These are phyloP conservation scores for Lonchura striata DNA, from an alignment of 2,113 vertebrate genomes.

Conservation along the genomic window DNA sequence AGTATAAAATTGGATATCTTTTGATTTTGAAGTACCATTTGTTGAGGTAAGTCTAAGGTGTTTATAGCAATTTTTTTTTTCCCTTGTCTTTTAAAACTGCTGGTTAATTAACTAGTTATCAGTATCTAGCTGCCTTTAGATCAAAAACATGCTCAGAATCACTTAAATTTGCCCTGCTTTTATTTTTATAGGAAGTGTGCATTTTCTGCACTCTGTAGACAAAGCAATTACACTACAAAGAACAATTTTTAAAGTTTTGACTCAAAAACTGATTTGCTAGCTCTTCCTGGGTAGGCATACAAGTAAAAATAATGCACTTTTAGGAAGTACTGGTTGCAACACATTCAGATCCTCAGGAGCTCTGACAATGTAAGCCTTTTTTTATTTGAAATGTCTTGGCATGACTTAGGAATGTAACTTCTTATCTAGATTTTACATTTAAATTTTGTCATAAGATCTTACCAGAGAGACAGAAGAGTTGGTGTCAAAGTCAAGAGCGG, in stretches of 20 bases:
- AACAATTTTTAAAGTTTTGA: not conserved
- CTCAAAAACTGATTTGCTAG: not conserved
- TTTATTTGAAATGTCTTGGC: not conserved
- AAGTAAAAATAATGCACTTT: not conserved
- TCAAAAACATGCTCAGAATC: not conserved
- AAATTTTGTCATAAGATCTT: not conserved
- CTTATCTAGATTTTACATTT: not conserved
- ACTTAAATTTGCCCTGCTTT: not conserved
- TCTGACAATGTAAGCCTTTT: not conserved
- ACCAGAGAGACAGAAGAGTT: not conserved
- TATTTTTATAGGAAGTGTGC: not conserved
- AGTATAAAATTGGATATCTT: not conserved
- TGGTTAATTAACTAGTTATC: not conserved
- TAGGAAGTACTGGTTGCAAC: not conserved
- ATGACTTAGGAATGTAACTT: not conserved
- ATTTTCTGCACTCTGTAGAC: not conserved
- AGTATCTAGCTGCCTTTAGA: not conserved
- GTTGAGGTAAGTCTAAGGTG: not conserved
- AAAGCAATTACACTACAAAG: not conserved
- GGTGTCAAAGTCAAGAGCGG: not conserved
- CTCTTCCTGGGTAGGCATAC: accelerated
- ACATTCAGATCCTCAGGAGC: not conserved
- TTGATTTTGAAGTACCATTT: not conserved
- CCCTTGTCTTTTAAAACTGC: not conserved
- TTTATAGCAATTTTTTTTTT: not conserved